phyloP scores from a whole-genome alignment of 2,113 vertebrate genomes.

The Melanerpes formicivorus region DNA sequence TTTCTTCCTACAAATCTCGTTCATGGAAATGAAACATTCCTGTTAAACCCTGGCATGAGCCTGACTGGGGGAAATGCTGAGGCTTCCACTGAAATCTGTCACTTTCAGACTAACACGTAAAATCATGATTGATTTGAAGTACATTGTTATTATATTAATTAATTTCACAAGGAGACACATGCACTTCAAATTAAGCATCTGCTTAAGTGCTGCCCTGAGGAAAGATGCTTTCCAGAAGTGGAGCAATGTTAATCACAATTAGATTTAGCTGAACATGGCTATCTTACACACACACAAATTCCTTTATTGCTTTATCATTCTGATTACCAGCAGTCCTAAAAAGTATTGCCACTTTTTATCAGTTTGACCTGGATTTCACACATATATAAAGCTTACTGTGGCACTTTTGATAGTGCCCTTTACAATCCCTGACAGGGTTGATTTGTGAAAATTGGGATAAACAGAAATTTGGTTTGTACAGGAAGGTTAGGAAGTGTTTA shows the following conservation, averaged over 20 bases:
- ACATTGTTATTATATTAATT: background rate
- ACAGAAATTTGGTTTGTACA: constrained; percentile 44
- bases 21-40: background rate
- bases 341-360: background rate
- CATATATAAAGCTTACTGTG: background rate
- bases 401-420: background rate
- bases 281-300: background rate
- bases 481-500: constrained; percentile 36
- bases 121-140: background rate
- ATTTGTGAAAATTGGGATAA: constrained; percentile 23
- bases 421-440: background rate
- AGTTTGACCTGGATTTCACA: background rate
- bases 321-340: background rate
- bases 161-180: background rate
- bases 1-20: background rate
- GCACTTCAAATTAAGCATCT: background rate
- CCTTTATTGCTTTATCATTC: background rate
- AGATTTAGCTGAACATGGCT: background rate
- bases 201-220: background rate
- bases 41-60: background rate
- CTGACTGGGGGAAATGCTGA: background rate
- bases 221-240: background rate
- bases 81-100: background rate
- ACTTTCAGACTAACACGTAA: background rate
- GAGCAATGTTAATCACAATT: background rate